Evolutionary conservation across 2,888 invertebrate genomes (phyloP), one percentile per base, ranked within the genome.

Genomic region (Teleiodes luculella): DNA sequence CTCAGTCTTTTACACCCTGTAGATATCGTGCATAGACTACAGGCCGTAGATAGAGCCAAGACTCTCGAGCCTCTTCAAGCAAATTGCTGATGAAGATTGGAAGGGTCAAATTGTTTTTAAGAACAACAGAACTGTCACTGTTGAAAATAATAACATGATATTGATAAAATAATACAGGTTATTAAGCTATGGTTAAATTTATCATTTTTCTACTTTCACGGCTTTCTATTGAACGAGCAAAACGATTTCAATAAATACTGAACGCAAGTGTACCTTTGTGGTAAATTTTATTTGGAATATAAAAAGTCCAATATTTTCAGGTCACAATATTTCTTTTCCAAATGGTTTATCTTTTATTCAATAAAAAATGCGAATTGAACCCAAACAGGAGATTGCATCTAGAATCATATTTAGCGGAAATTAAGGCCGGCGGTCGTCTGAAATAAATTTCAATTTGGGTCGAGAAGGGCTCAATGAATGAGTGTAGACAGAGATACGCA

Each of bases 331-430:
- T 31, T 31, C 31, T 30, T 11, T 41, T 46, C 16, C 46, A 46
- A 16, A 31, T 49, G 10, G 14, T 13, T 31, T 31, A 1, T 43
- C 6, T 24, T 46, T 31, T 31, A 46, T 48, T 48, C 7, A 48
- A 48, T 35, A 35, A 48, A 48, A 48, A 48, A 18, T 60, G 56
- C 60, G 68, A 80, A 78, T 78, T 78, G 78, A 82, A 79, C 76
- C 75, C 75, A 72, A 74, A 73, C 70, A 73, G 73, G 75, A 80
- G 82, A 86, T 85, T 83, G 80, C 78, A 83, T 86, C 79, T 78
- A 66, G 78, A 83, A 86, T 83, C 80, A 81, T 81, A 81, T 82
- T 84, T 77, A 77, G 77, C 80, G 84, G 80, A 86, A 86, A 84
- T 86, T 83, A 86, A 83, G 78, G 78, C 69, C 72, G 76, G 70